These are phyloP conservation scores for Calephelis virginiensis DNA, from an alignment of 1,140 invertebrate genomes.

Conservation along the genomic window DNA sequence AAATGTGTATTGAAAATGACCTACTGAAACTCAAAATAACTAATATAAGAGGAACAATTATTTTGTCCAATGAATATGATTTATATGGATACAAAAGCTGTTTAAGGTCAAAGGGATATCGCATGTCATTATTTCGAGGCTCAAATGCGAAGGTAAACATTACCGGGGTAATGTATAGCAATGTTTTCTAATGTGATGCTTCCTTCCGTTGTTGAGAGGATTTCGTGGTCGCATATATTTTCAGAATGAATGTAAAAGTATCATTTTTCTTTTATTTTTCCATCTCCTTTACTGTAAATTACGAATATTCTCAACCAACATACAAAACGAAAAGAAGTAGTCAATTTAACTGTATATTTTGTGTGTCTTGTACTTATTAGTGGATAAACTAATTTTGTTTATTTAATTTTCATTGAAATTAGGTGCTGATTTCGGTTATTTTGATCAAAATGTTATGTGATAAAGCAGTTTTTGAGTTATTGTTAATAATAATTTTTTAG, in stretches of 20 bases:
- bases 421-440: no score
- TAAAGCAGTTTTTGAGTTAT: no score
- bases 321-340: no score
- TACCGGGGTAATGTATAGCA: constrained; percentile 41
- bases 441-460: no score
- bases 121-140: constrained; percentile 43
- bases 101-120: constrained; percentile 44
- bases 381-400: no score
- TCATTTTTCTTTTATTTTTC: neutral
- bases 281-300: neutral
- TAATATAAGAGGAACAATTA: constrained; percentile 1
- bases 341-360: no score
- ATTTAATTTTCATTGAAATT: no score
- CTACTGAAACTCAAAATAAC: no score
- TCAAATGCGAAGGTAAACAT: constrained; percentile 36
- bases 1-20: no score
- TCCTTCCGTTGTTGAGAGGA: constrained; percentile 36
- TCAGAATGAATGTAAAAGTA: neutral
- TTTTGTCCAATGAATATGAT: neutral
- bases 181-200: constrained; percentile 48
- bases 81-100: neutral
- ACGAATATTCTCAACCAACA: no score
- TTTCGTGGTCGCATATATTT: constrained; percentile 47
- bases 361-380: no score
- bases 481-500: no score